A percentile compares a stretch with the other conserved stretches of the same genome.
phyloP scores from a whole-genome alignment of 2,888 invertebrate species.

The Tromatobia lineatoria region DNA sequence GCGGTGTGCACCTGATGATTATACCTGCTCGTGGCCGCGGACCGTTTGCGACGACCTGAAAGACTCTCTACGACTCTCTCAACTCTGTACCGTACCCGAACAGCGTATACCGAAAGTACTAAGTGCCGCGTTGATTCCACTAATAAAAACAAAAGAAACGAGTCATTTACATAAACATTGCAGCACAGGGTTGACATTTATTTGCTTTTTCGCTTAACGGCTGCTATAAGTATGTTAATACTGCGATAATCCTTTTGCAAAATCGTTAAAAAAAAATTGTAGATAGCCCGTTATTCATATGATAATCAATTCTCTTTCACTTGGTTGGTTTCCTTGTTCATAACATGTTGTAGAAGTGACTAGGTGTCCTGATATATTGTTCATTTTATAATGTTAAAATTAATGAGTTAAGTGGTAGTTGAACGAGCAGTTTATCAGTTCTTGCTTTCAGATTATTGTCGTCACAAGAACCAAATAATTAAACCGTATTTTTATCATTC shows the following conservation, averaged over 20 bases:
- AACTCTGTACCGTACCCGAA: conserved; percentile 25
- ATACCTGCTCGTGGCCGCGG: conserved; percentile 26
- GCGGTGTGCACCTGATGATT: conserved; percentile 64
- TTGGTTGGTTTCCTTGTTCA: background rate
- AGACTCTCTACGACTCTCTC: conserved; percentile 42
- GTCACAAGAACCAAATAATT: too few relatives aligned
- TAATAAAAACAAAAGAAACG: background rate
- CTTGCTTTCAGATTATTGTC: too few relatives aligned
- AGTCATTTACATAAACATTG: background rate
- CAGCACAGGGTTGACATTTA: background rate
- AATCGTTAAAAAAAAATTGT: background rate
- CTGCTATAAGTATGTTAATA: background rate
- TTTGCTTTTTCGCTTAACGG: background rate
- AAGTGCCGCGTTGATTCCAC: background rate
- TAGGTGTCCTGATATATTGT: too few relatives aligned
- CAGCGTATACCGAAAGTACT: background rate
- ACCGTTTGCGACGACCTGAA: conserved; percentile 51
- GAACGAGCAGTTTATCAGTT: too few relatives aligned
- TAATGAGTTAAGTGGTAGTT: too few relatives aligned
- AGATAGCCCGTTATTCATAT: background rate
- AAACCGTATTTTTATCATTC: too few relatives aligned
- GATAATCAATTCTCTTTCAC: background rate
- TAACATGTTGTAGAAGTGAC: background rate
- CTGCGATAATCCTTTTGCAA: background rate
- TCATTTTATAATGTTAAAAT: too few relatives aligned